Evolutionary conservation across 2,888 invertebrate species (phyloP), one percentile per base, ranked within the genome.

Genomic region (Drosophila falleni): DNA sequence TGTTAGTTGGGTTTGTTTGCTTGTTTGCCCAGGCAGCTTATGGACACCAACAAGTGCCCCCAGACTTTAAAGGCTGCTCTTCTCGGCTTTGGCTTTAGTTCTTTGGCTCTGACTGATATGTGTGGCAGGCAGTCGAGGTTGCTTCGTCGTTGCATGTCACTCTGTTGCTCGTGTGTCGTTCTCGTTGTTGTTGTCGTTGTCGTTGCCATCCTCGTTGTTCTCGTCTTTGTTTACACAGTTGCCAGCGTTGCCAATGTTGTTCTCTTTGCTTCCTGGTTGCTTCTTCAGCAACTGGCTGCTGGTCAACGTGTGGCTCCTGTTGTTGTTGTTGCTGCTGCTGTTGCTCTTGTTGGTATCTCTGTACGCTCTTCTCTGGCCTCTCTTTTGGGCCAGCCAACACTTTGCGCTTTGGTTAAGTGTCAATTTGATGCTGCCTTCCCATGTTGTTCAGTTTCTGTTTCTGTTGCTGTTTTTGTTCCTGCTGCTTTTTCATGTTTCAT

Each of bases 1-100:
- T 89, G 89, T 86, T 86, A 86, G 89, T 86, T 78, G 88, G 84
- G 78, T 80, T 89, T 89, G 89, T 87, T 88, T 85, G 82, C 80
- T 74, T 89, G 89, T 89, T 84, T 84, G 81, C 87, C 75, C 72
- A 87, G 89, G 77, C 84, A 89, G 84, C 84, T 85, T 85, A 85
- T 89, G 89, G 89, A 89, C 84, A 85, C 84, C 89, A 85, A 89
- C 89, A 85, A 85, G 84, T 85, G 89, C 69, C 71, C 60, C 50
- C 59, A 62, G 62, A 87, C 75, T 82, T 82, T 86, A 86, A 82
- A 82, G 77, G 84, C 74, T 55, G 35, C 56, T 65, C 72, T n/a
- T n/a, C 71, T 61, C 60, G 11, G 44, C 33, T 31, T 42, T 49
- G 41, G 60, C 53, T 51, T 49, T 44, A 39, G 33, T 53, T 44